Conservation (phyloP, 35 echinoderm and acorn worm species). For the Holothuria glaberrima region DNA sequence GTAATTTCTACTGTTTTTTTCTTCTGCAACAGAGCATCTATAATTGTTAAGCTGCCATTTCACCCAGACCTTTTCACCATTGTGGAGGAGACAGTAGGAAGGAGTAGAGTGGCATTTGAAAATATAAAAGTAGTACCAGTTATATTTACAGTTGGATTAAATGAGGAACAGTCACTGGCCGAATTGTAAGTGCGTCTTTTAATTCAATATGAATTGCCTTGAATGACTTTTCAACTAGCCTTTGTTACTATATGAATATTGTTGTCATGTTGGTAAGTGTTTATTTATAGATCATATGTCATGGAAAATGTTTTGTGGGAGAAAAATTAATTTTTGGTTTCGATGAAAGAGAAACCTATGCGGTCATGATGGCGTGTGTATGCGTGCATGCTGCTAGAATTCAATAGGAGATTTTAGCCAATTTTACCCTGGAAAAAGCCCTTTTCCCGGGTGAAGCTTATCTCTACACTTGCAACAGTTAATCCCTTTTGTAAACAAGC, state of each 20-base stretch:
- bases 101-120: conserved; percentile 28
- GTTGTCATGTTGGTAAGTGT: no score
- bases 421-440: no score
- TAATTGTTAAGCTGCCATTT: conserved; percentile 80
- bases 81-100: conserved; percentile 48
- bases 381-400: no score
- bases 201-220: neutral
- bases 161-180: conserved; percentile 92
- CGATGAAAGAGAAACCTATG: no score
- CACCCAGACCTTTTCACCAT: conserved; percentile 18
- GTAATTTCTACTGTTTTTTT: neutral
- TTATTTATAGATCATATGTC: no score
- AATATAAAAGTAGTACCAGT: conserved; percentile 74
- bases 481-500: no score
- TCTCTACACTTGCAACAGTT: no score
- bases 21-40: conserved; percentile 58
- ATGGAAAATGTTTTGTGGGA: no score
- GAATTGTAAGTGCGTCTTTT: conserved; percentile 81
- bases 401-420: no score
- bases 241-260: neutral
- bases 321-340: no score
- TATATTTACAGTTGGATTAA: conserved; percentile 84
- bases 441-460: no score
- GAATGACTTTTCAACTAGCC: neutral
- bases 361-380: no score